Conservation (phyloP, 2,888 invertebrate genomes). For the Tetranychus truncatus region DNA sequence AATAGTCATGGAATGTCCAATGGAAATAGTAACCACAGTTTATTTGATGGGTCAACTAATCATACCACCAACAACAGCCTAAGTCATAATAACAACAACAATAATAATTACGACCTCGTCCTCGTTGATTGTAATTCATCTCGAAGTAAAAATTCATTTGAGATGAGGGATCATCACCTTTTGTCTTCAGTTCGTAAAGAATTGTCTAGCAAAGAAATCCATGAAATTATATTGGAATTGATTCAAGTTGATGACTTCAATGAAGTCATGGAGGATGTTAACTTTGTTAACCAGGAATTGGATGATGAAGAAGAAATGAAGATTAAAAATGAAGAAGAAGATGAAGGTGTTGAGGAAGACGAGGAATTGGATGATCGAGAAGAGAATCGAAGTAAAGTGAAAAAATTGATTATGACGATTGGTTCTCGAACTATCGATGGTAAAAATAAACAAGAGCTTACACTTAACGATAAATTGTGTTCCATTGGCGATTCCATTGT, state of each 20-base stretch:
- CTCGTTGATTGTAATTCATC: background rate
- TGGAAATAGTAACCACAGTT: conserved; percentile 5
- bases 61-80: background rate
- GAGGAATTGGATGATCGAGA: conserved; percentile 9
- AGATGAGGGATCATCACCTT: background rate
- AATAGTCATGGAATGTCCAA: background rate
- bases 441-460: background rate
- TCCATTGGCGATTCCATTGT: conserved; percentile 95
- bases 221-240: conserved; percentile 10
- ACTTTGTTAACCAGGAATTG: background rate
- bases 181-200: background rate
- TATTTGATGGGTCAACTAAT: conserved; percentile 1
- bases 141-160: background rate
- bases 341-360: conserved; percentile 11
- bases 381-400: conserved; percentile 8
- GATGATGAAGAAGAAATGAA: conserved; percentile 5
- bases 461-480: conserved; percentile 37
- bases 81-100: background rate
- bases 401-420: conserved; percentile 2
- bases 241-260: conserved; percentile 11
- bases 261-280: background rate
- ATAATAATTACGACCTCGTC: background rate
- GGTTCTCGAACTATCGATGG: background rate
- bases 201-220: background rate
- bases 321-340: conserved; percentile 8